Evolutionary conservation across 2,888 invertebrate species (phyloP).

Genomic region (Brachyopa scutellaris): DNA sequence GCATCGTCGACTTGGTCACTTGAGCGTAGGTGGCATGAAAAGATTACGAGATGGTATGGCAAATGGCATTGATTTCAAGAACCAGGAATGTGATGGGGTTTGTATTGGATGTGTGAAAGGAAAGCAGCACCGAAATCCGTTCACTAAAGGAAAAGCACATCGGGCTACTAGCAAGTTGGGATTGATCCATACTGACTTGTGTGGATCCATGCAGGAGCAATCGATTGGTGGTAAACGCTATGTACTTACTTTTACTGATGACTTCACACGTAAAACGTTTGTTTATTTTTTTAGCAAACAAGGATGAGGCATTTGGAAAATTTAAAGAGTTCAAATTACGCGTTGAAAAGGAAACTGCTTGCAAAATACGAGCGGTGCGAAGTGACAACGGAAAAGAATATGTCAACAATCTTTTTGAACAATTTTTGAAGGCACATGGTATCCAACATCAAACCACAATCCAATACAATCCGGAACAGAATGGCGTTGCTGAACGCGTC

Average conservation of each 20-base stretch:
- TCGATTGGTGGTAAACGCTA: constrained; percentile 14
- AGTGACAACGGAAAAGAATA: background rate
- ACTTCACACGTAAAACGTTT: constrained; percentile 12
- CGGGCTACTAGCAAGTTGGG: too few relatives aligned
- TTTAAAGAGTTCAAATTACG: background rate
- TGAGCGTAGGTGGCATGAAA: too few relatives aligned
- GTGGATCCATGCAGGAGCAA: too few relatives aligned
- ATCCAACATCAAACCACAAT: too few relatives aligned
- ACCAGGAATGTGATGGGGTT: too few relatives aligned
- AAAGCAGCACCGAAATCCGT: background rate
- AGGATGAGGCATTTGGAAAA: background rate
- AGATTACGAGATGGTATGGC: too few relatives aligned
- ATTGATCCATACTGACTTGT: background rate
- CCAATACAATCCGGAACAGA: too few relatives aligned
- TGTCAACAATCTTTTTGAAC: too few relatives aligned
- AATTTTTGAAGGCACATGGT: background rate
- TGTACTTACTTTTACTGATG: constrained; percentile 12
- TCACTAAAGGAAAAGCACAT: too few relatives aligned
- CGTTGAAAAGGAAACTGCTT: background rate
- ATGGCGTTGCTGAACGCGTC: too few relatives aligned
- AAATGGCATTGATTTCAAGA: too few relatives aligned
- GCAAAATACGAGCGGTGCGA: background rate
- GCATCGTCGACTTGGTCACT: too few relatives aligned
- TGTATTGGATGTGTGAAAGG: background rate
- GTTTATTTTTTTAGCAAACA: background rate